Evolutionary conservation across 64 coral and sea anemone species (phyloP).

Genomic region (Stylophora pistillata): DNA sequence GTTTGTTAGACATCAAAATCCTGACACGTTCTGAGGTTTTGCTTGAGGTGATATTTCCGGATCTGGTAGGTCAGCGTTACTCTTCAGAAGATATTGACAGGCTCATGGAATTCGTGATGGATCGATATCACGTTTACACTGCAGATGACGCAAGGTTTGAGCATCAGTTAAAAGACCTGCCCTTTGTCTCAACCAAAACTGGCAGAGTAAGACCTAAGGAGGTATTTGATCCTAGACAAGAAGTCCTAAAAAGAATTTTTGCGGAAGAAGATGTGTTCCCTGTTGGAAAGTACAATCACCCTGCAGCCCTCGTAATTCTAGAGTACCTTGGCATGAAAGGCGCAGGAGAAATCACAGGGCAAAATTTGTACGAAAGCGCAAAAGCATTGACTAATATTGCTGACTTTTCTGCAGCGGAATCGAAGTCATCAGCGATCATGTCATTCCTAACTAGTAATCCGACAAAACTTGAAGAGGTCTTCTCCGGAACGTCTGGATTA

Average conservation of each 20-base stretch:
- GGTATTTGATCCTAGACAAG: constrained; percentile 18
- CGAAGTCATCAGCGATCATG: constrained; percentile 55
- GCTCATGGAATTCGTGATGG: constrained; percentile 31
- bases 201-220: neutral
- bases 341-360: neutral
- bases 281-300: neutral
- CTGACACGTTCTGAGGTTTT: neutral
- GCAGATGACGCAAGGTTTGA: neutral
- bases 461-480: neutral
- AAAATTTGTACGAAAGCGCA: constrained; percentile 52
- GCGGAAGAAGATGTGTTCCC: constrained; percentile 22
- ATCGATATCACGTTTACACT: constrained; percentile 14
- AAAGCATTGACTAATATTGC: constrained; percentile 6
- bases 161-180: neutral
- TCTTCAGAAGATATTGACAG: neutral
- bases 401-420: neutral
- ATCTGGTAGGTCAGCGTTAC: neutral
- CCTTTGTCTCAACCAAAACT: neutral
- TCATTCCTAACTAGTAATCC: constrained; percentile 17
- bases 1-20: neutral
- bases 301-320: constrained; percentile 5
- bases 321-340: constrained; percentile 39
- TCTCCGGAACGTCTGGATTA: neutral
- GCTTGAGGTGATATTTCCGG: neutral
- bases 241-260: neutral